Evolutionary conservation across 2,888 invertebrate genomes (phyloP).

Genomic region (Leucophenga maculata): DNA sequence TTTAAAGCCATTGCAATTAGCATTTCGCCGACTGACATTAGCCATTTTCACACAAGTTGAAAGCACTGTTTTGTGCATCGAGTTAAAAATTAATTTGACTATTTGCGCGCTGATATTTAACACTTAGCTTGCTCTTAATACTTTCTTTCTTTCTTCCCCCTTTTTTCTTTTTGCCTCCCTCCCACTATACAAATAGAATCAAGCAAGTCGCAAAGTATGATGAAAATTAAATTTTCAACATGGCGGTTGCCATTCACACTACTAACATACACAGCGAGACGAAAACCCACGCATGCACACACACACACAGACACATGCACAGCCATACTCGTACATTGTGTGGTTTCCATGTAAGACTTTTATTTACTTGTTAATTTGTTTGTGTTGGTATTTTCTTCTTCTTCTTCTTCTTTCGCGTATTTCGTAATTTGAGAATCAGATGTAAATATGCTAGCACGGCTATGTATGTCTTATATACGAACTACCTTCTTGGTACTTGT

Average conservation of each 20-base stretch:
- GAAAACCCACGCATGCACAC: conserved; percentile 14
- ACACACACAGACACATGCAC: conserved; percentile 15
- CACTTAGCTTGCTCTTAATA: not conserved
- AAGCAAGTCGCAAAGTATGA: conserved; percentile 2
- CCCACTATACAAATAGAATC: not conserved
- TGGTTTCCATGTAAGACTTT: conserved; percentile 17
- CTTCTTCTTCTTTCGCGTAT: conserved; percentile 1
- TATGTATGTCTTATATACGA: no score
- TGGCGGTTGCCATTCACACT: conserved; percentile 41
- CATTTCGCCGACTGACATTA: no score
- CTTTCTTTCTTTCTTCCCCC: conserved; percentile 19
- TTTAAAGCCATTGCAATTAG: no score
- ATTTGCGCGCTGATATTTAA: not conserved
- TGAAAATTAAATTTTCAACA: conserved; percentile 45
- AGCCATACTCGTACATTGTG: no score
- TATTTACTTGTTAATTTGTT: conserved; percentile 25
- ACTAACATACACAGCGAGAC: conserved; percentile 24
- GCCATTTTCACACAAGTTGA: no score
- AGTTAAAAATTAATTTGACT: no score
- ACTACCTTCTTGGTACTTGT: not conserved
- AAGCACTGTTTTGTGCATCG: no score
- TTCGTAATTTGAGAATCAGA: conserved; percentile 10
- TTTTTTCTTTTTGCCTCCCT: conserved; percentile 9
- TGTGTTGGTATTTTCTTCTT: conserved; percentile 4
- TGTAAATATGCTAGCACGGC: no score